Conservation (phyloP, 2,888 invertebrate genomes). For the Scaptomyza polygonia region DNA sequence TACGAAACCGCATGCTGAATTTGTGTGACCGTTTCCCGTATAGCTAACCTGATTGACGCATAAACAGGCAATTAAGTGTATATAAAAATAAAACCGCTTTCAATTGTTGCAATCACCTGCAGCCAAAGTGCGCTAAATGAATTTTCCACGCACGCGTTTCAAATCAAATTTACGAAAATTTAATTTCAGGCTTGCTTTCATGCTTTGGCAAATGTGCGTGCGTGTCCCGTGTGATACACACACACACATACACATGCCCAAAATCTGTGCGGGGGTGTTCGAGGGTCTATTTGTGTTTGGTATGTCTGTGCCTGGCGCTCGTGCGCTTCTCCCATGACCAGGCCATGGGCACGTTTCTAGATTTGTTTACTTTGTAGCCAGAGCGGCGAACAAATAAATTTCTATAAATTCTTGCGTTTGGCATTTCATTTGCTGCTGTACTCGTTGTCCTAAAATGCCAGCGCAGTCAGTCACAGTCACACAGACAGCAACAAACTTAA, state of each 20-base stretch:
- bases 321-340: conserved; percentile 44
- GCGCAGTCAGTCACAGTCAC: conserved; percentile 62
- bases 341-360: conserved; percentile 67
- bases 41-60: conserved; percentile 72
- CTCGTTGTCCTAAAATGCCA: conserved; percentile 70
- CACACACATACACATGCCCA: conserved; percentile 4
- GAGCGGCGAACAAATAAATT: conserved; percentile 71
- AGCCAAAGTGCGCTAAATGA: conserved; percentile 59
- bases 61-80: conserved; percentile 71
- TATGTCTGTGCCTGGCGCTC: conserved; percentile 29
- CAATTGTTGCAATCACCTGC: conserved; percentile 55
- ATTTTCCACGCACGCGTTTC: conserved; percentile 75
- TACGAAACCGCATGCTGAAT: conserved; percentile 32
- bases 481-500: conserved; percentile 13
- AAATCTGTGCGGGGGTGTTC: conserved; percentile 5
- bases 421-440: conserved; percentile 72
- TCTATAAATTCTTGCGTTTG: conserved; percentile 79
- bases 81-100: conserved; percentile 29
- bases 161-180: conserved; percentile 76
- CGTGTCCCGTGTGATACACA: conserved; percentile 51
- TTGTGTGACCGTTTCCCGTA: conserved; percentile 9
- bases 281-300: conserved; percentile 33
- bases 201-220: conserved; percentile 63
- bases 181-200: conserved; percentile 73
- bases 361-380: conserved; percentile 76